Evolutionary conservation across 2,797 vertebrate species (phyloP), one percentile per base, ranked within the genome.

Genomic region (Myoxocephalus aenaeus): DNA sequence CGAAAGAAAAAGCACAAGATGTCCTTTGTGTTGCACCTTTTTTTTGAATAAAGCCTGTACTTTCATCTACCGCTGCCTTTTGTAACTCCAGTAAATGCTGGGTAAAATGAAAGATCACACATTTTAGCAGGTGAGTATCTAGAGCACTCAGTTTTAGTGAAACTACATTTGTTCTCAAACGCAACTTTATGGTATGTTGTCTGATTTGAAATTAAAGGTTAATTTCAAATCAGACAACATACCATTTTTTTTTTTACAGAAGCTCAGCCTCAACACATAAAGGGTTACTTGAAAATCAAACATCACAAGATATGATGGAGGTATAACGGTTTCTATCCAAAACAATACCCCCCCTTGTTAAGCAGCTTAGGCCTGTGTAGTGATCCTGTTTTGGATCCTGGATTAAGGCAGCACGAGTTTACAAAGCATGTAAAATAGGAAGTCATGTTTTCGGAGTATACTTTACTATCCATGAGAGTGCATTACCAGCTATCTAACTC

Each of bases 241-340:
- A 44, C 11, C 6, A 1, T 15, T 56, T 81, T 64, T 38, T 80
- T 66, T 38, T 64, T 44, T 25, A 58, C 5, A 65, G 17, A 57
- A 36, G n/a, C 4, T 75, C 20, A 20, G 17, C 25, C 7, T 72
- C 46, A n/a, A 72, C 20, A 48, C 11, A 78, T 38, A 81, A 70
- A 66, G 22, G 53, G 44, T 79, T 64, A 75, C 70, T 73, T 71
- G 25, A 65, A 83, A 74, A 42, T 38, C 29, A 42, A 73, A 38
- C 76, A 51, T 70, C 27, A 74, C 12, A 64, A 57, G 42, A 48
- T 73, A 59, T 36, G 44, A 86, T 76, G 75, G 61, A 69, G 75
- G 82, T 70, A 78, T 65, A 82, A 82, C 64, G 85, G 81, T 92
- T 85, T 82, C 77, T 84, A 80, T 75, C 79, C 65, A 90, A 86